Percentiles rank a stretch among this genome's conserved stretches.
Evolutionary conservation across 2,888 invertebrate genomes (phyloP).

Genomic region (Tenthredo amoena): DNA sequence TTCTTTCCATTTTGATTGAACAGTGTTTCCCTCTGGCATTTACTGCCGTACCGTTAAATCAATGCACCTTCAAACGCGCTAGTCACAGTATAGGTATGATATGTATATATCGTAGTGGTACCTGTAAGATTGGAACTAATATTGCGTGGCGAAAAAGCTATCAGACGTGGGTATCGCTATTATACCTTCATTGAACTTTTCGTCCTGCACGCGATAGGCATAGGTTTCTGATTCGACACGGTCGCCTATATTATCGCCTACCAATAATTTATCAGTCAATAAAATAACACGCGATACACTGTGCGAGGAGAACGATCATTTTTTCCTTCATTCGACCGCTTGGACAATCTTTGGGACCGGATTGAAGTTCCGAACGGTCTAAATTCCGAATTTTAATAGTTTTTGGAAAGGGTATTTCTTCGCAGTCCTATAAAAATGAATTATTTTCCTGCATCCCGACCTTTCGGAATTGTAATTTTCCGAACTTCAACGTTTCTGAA

Average conservation of each 20-base stretch:
- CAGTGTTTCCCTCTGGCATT: conserved; percentile 42
- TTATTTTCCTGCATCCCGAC: no score
- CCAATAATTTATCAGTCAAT: conserved; percentile 2
- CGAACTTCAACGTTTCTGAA: no score
- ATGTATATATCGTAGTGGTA: not conserved
- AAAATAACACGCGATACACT: not conserved
- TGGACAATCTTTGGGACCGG: no score
- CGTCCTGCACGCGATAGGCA: not conserved
- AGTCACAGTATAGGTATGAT: not conserved
- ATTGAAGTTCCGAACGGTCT: no score
- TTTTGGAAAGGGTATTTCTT: no score
- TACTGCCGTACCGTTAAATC: conserved; percentile 33
- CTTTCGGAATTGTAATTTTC: no score
- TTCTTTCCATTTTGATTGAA: conserved; percentile 49
- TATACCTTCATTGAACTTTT: not conserved
- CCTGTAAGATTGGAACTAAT: not conserved
- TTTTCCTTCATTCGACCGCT: not conserved
- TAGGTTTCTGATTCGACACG: not conserved
- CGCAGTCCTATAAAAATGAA: no score
- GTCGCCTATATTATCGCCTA: not conserved
- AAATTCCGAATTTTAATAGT: no score
- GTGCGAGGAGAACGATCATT: not conserved
- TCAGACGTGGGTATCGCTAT: not conserved
- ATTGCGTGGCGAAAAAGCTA: not conserved
- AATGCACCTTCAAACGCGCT: conserved; percentile 32